These are phyloP conservation scores for Turritopsis rubra DNA, from an alignment of 30 jellyfish, hydroid and myxozoan species.

Conservation along the genomic window DNA sequence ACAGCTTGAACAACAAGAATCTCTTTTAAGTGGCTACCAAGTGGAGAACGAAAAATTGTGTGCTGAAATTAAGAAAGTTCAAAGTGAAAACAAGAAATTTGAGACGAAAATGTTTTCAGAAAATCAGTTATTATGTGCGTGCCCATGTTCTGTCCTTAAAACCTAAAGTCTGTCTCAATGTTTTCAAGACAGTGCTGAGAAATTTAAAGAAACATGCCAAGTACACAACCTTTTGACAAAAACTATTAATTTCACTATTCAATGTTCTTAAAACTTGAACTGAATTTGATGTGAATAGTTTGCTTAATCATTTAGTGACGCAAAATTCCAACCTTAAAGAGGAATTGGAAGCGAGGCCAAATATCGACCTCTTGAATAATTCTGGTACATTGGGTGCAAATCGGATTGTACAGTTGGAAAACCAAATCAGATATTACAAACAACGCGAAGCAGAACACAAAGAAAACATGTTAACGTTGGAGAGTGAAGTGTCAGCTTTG, in stretches of 20 bases:
- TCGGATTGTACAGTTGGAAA: conserved; percentile 39
- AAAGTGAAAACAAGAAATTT: conserved; percentile 27
- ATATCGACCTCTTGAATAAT: background rate
- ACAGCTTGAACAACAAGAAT: conserved; percentile 58
- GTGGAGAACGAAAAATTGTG: conserved; percentile 54
- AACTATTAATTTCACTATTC: background rate
- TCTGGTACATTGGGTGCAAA: conserved; percentile 40
- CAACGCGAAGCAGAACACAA: conserved; percentile 32
- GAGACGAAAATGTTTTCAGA: conserved; percentile 44
- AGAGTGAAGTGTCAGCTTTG: conserved; percentile 22
- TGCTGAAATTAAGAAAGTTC: conserved; percentile 30
- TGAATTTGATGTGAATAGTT: background rate
- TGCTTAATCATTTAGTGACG: conserved; percentile 5
- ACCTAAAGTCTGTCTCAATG: background rate
- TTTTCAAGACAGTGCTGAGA: too few species aligned
- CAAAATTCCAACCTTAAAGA: conserved; percentile 41
- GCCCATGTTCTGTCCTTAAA: background rate
- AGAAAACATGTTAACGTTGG: conserved; percentile 20
- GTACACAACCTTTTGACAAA: too few species aligned
- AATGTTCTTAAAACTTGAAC: too few species aligned
- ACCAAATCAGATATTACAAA: conserved; percentile 37
- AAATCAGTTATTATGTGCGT: conserved; percentile 43
- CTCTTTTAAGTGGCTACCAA: conserved; percentile 59
- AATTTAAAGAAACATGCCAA: too few species aligned
- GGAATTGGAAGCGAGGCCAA: conserved; percentile 25